Base-by-base conservation (phyloP, 2,797 vertebrate genomes). In the Sitta carolinensis region DNA sequence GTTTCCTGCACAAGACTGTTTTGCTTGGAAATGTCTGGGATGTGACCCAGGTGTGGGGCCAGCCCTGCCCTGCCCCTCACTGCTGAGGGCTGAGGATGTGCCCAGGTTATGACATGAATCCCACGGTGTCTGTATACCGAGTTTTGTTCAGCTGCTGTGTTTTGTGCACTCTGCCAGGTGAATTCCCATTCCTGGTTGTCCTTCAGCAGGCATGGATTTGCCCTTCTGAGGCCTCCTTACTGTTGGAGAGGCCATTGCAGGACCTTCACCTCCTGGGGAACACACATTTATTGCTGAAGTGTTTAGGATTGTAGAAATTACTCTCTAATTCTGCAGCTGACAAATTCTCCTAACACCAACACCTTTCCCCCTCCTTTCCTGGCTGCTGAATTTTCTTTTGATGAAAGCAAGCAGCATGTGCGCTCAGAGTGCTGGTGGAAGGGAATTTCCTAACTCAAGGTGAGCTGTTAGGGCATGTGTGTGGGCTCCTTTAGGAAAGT, bases 361-460 rank as follows among this genome's bases (percentile, higher is more conserved):
- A 75, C 34, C 18, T 87, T 55, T 82, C 36, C 48, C 30, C 52
- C 43, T 83, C 43, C 77, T 75, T 54, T 52, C 26, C n/a, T 54
- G 55, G 67, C 63, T 6, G n/a, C 73, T 45, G 7, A 22, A 10
- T 81, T 78, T 77, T 55, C 22, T 73, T 92, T 75, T 64, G 91
- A 64, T 84, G 69, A 55, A 55, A 64, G 50, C 62, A 51, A 74
- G 73, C 58, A 47, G 77, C 75, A 55, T 0, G 1, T 79, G 70
- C 1, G 1, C 48, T 73, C 29, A 4, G 64, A 22, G 64, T 32
- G 85, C 58, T 13, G 55, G 54, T 17, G 51, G n/a, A 72, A 75
- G 89, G 93, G 87, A 78, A 83, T 94, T 96, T 91, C 79, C 94
- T 55, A 66, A 85, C 27, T 36, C 38, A 47, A 22, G 38, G 54